Evolutionary conservation across 2,888 invertebrate species (phyloP).

Genomic region (Tenthredo scrophulariae): DNA sequence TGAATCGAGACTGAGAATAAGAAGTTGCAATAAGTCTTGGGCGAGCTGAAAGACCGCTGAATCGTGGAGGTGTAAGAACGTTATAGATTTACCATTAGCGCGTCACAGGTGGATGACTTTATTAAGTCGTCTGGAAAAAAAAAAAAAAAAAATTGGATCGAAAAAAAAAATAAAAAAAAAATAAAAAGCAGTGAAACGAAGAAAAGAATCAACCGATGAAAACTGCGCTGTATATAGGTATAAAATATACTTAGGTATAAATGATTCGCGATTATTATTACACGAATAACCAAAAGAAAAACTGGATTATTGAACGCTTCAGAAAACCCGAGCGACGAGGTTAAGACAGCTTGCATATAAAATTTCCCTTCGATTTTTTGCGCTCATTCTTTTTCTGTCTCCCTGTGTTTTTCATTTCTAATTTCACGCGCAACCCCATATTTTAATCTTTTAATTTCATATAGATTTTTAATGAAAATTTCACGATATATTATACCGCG

Average conservation of each 20-base stretch:
- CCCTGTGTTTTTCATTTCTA: not conserved
- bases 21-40: constrained; percentile 26
- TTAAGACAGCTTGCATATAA: not conserved
- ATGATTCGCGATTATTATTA: constrained; percentile 3
- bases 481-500: not conserved
- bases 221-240: not conserved
- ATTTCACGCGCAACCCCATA: not conserved
- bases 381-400: not conserved
- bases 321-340: not conserved
- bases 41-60: constrained; percentile 44
- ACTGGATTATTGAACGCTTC: not conserved
- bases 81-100: constrained; percentile 56
- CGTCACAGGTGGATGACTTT: constrained; percentile 56
- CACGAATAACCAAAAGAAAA: not conserved
- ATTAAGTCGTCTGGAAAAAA: constrained; percentile 48
- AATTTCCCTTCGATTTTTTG: not conserved
- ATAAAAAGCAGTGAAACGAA: not conserved
- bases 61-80: constrained; percentile 41
- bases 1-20: constrained; percentile 19
- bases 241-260: not conserved
- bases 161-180: not conserved
- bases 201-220: constrained; percentile 7
- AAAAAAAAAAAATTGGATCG: constrained; percentile 19
- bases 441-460: not conserved
- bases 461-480: not conserved